These are phyloP conservation scores for Zeuzera pyrina DNA, from an alignment of 2,888 invertebrate genomes.

Conservation along the genomic window DNA sequence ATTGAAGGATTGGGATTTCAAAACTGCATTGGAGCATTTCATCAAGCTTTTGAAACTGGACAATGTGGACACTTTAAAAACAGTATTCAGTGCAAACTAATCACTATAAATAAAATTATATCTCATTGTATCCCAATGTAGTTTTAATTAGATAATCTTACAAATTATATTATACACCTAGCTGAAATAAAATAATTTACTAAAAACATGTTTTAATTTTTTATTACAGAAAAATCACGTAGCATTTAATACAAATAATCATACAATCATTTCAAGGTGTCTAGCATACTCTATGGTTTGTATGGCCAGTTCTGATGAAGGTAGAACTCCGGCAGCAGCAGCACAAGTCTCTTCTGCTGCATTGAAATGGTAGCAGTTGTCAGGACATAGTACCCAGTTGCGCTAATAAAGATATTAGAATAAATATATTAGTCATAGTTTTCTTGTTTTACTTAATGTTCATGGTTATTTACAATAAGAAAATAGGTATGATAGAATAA, in stretches of 20 bases:
- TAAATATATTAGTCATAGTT: too few species aligned
- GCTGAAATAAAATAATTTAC: constrained; percentile 9
- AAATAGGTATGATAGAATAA: too few species aligned
- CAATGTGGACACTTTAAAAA: constrained; percentile 24
- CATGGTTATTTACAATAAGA: too few species aligned
- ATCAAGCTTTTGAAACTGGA: constrained; percentile 37
- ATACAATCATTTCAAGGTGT: constrained; percentile 99
- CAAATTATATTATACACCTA: neutral
- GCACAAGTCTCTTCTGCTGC: constrained; percentile 80
- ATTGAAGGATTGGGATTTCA: constrained; percentile 76
- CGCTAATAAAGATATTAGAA: too few species aligned
- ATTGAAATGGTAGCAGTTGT: constrained; percentile 87
- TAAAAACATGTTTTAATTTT: constrained; percentile 2
- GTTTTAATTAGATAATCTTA: too few species aligned
- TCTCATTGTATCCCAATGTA: neutral
- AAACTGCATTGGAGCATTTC: constrained; percentile 44
- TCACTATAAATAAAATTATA: neutral
- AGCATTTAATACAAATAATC: too few species aligned
- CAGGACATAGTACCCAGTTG: constrained; percentile 85
- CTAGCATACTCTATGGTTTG: constrained; percentile 97
- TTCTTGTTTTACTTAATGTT: too few species aligned
- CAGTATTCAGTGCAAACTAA: neutral
- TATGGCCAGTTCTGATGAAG: constrained; percentile 91
- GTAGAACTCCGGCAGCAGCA: constrained; percentile 76
- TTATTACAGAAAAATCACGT: too few species aligned